Evolutionary conservation across 2,797 vertebrate species (phyloP), one percentile per base, ranked within the genome.

Genomic region (Cygnus olor): DNA sequence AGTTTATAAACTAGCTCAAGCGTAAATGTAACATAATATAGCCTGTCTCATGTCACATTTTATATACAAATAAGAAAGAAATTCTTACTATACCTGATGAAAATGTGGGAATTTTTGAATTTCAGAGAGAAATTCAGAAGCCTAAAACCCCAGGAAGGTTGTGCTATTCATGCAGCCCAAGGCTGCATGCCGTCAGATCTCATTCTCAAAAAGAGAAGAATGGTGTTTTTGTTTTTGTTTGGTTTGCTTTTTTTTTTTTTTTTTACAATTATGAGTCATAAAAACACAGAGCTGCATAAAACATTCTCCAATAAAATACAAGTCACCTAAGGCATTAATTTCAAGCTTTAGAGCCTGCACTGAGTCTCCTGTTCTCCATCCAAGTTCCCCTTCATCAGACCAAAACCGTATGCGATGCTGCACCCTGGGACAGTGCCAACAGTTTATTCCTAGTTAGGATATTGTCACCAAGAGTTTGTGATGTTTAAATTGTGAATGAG

Each of bases 401-500:
- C 78, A 94, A 68, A 60, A 53, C 18, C 2, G 0, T 19, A 24
- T 32, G 25, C 0, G 7, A 7, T 36, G 79, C 8, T 12, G 38
- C 27, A 72, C 18, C 18, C 60, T 89, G 82, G 69, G 78, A 91
- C 80, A 1, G 12, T 79, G 63, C 57, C 92, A 89, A 61, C 38
- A 78, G 56, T 60, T 93, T 72, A 63, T 64, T 93, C 63, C 60
- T 64, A 45, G 27, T 74, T 83, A 71, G 63, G 30, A 77, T 83
- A 76, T 66, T 70, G 64, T 94, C 88, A 85, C 42, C 1, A 19
- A 42, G 4, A 51, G 44, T 57, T 72, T 56, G 70, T 63, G 60
- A 70, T 73, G 71, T 61, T 90, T 51, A 92, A 87, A 73, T 83
- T 81, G 70, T 83, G 84, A 95, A 96, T 90, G 88, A 93, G 54